Conservation (phyloP, 1,140 invertebrate species). For the Oppia nitens region DNA sequence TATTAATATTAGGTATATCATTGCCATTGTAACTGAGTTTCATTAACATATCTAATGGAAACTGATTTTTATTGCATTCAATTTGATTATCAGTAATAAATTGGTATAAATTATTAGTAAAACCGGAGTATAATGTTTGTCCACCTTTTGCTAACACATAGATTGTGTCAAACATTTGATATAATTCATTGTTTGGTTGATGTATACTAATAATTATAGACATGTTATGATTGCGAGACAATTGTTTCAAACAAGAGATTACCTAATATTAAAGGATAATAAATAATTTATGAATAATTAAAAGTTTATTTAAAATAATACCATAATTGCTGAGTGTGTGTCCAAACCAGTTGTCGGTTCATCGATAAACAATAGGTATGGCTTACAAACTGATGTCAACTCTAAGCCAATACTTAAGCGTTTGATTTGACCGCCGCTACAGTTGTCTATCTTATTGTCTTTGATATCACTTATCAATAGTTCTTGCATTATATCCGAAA, state of each 20-base stretch:
- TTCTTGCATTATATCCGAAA: not conserved
- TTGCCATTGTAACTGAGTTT: too few species aligned
- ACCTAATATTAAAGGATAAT: too few species aligned
- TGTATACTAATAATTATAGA: too few species aligned
- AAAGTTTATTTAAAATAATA: too few species aligned
- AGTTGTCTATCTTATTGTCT: conserved; percentile 51
- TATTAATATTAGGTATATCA: too few species aligned
- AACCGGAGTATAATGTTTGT: too few species aligned
- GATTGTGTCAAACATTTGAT: not conserved
- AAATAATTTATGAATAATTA: too few species aligned
- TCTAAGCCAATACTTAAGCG: conserved; percentile 79
- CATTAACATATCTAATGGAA: too few species aligned
- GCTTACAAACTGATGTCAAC: conserved; percentile 79
- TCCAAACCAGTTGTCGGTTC: conserved; percentile 48
- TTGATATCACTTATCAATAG: not conserved
- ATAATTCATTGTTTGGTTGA: not conserved
- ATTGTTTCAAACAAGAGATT: not conserved
- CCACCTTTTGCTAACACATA: conserved; percentile 7
- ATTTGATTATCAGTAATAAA: too few species aligned
- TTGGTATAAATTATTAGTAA: too few species aligned
- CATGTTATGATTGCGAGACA: not conserved
- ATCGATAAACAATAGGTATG: too few species aligned
- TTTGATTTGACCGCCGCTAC: conserved; percentile 86
- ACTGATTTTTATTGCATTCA: too few species aligned
- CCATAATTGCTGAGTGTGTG: conserved; percentile 25